Evolutionary conservation across 2,113 vertebrate genomes (phyloP), one percentile per base, ranked within the genome.

Genomic region (Albula goreensis): DNA sequence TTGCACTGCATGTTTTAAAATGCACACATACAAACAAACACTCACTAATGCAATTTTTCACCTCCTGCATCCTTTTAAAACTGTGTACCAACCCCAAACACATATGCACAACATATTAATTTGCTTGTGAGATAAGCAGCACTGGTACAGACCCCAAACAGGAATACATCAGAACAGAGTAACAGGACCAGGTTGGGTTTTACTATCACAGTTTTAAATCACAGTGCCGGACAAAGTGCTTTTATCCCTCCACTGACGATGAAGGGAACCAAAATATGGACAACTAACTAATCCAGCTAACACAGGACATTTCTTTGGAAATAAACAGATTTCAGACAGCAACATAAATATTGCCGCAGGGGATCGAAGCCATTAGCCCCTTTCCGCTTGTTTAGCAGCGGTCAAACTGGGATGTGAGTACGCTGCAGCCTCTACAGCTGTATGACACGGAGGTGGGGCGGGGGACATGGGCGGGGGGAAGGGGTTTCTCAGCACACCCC

Each of bases 291-390:
- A 31, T 31, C 11, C 70, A 31, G 22, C 70, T 3, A 74, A 31
- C 53, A 56, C n/a, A 8, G 70, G 70, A 74, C 70, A 74, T 31
- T 74, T 74, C 22, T 31, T n/a, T 31, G n/a, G 9, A 74, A 74
- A 74, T 31, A 74, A 74, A 74, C 70, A 10, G 70, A n/a, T 74
- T 74, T 74, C 70, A 74, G 70, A 74, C 70, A 74, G 70, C 31
- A 74, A 74, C 70, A 74, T 74, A 74, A 74, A 74, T 74, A 74
- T 74, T 74, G 70, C 70, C 70, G 25, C 70, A 8, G 63, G 19
- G 63, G 63, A 70, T 70, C 70, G 70, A 74, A 74, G n/a, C 70
- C 70, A 74, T 74, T 74, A 74, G 70, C 70, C 70, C n/a, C 70
- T 74, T 31, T 74, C n/a, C 22, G 70, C 70, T 74, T 31, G 70